Conservation (phyloP, 1,140 invertebrate genomes). For the Trichonephila clavipes region DNA sequence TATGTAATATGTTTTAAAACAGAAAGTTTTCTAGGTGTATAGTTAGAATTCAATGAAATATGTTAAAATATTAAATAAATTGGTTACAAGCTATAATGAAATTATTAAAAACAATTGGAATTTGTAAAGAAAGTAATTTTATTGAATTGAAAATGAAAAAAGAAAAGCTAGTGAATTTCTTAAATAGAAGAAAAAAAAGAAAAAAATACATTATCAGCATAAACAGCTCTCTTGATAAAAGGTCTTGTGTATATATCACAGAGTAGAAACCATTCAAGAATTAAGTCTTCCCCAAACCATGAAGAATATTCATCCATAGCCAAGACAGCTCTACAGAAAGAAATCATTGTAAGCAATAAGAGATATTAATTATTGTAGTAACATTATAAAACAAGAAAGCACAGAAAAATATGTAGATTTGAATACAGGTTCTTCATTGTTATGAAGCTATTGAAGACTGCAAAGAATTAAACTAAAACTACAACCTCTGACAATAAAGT, state of each 20-base stretch:
- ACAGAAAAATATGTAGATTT: too few relatives aligned
- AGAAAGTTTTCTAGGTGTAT: too few relatives aligned
- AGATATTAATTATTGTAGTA: neutral
- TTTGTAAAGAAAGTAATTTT: neutral
- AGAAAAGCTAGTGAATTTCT: neutral
- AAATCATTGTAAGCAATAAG: neutral
- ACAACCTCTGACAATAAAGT: too few relatives aligned
- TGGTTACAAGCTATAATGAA: too few relatives aligned
- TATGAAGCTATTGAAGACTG: too few relatives aligned
- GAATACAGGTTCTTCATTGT: too few relatives aligned
- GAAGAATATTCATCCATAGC: slow-evolving; percentile 61
- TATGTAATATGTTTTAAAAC: neutral
- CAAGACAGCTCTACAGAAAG: neutral
- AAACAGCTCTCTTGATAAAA: slow-evolving; percentile 63
- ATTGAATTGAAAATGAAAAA: neutral
- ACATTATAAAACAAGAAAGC: too few relatives aligned
- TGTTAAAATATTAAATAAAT: too few relatives aligned
- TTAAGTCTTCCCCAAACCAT: slow-evolving; percentile 67
- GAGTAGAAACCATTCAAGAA: slow-evolving; percentile 72
- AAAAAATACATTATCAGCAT: slow-evolving; percentile 32
- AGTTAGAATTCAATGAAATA: too few relatives aligned
- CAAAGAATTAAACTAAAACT: too few relatives aligned
- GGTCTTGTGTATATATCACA: slow-evolving; percentile 62
- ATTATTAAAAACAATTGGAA: neutral
- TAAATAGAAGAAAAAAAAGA: neutral